Conservation (phyloP, 1,140 invertebrate genomes). For the Eriocheir sinensis region DNA sequence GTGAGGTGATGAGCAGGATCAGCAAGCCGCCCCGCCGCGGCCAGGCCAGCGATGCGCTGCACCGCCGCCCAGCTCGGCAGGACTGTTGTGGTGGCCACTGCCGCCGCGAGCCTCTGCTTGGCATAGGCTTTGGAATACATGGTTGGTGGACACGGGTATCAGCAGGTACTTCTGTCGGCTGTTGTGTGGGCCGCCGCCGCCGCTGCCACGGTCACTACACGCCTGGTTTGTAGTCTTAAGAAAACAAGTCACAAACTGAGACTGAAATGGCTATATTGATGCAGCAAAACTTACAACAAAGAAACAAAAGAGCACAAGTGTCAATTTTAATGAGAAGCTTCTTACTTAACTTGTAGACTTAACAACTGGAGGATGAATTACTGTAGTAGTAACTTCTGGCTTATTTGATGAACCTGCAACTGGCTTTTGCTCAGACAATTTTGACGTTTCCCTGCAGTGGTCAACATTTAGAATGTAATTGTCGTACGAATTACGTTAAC, state of each 20-base stretch:
- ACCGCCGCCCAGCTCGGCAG: not conserved
- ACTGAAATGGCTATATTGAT: not conserved
- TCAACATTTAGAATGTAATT: not conserved
- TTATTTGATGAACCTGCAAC: not conserved
- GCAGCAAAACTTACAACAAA: not conserved
- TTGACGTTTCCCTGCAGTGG: conserved; percentile 13
- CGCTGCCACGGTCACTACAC: not conserved
- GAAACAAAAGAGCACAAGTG: no score
- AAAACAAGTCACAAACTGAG: not conserved
- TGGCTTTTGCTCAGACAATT: conserved; percentile 12
- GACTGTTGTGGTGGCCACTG: not conserved
- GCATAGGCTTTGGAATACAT: conserved; percentile 23
- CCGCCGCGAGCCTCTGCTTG: not conserved
- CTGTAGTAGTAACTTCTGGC: not conserved
- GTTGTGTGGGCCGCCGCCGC: not conserved
- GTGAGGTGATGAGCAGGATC: conserved; percentile 55
- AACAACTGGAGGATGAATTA: not conserved
- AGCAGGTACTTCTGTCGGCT: not conserved
- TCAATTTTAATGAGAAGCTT: not conserved
- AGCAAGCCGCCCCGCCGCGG: conserved; percentile 52
- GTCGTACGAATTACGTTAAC: not conserved
- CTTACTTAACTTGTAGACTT: not conserved
- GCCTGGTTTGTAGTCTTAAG: not conserved
- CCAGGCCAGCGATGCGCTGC: not conserved
- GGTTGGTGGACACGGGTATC: not conserved